Percentiles rank a stretch among this genome's conserved stretches.
phyloP scores from a whole-genome alignment of 1,140 invertebrate species.

The Hyphantria cunea region DNA sequence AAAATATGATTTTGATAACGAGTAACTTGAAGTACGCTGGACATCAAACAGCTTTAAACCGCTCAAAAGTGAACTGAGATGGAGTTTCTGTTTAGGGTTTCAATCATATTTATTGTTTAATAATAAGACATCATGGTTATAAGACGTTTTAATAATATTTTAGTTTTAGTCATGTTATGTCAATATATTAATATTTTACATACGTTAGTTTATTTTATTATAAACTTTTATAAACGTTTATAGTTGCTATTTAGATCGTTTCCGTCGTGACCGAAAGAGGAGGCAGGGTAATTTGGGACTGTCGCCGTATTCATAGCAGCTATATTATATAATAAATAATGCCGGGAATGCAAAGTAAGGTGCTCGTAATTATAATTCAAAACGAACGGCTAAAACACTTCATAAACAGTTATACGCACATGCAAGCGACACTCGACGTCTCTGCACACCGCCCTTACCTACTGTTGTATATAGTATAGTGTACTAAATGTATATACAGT shows the following conservation, averaged over 20 bases:
- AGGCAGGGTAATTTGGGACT: constrained; percentile 21
- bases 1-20: constrained; percentile 26
- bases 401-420: no score
- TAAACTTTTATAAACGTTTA: constrained; percentile 69
- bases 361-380: neutral
- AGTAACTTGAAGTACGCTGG: constrained; percentile 22
- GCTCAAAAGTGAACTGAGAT: constrained; percentile 40
- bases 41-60: constrained; percentile 34
- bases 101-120: constrained; percentile 57
- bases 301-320: neutral
- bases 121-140: constrained; percentile 54
- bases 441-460: no score
- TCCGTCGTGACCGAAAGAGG: constrained; percentile 40
- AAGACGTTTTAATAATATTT: constrained; percentile 51
- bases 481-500: no score
- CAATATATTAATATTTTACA: constrained; percentile 68
- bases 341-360: neutral
- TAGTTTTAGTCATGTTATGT: constrained; percentile 57
- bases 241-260: constrained; percentile 72
- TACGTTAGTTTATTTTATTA: constrained; percentile 70
- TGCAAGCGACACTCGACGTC: no score
- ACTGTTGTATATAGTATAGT: no score
- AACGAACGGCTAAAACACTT: no score
- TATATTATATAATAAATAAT: neutral
- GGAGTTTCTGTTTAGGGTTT: constrained; percentile 43